phyloP scores from a whole-genome alignment of 2,113 vertebrate species.

The Mormyrus lacerda region DNA sequence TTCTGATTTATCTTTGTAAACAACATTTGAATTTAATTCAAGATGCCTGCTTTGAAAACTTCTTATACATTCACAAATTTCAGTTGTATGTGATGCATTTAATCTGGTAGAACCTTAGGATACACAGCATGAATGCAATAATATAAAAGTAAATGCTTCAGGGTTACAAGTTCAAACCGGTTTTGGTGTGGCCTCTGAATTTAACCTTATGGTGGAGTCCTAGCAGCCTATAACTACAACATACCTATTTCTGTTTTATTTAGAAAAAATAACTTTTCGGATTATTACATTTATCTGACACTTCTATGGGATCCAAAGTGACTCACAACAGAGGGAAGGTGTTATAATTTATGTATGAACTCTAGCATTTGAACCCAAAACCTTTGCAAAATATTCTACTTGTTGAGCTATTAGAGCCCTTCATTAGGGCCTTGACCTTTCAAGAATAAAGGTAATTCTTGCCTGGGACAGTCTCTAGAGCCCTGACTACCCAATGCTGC shows the following conservation, averaged over 20 bases:
- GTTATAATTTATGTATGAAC: not conserved
- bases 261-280: not conserved
- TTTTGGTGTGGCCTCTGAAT: not conserved
- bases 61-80: too few species aligned
- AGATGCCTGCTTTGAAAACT: too few species aligned
- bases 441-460: not conserved
- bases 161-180: not conserved
- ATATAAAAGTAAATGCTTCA: not conserved
- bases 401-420: too few species aligned
- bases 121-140: not conserved
- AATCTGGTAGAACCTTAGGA: not conserved
- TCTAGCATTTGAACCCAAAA: too few species aligned
- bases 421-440: not conserved
- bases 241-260: too few species aligned
- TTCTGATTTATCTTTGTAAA: too few species aligned
- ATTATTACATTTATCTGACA: not conserved
- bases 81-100: not conserved
- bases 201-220: not conserved
- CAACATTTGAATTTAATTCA: too few species aligned
- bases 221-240: not conserved
- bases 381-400: too few species aligned
- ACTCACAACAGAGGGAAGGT: too few species aligned
- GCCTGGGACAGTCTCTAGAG: not conserved
- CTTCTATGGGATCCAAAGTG: not conserved
- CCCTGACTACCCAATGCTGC: not conserved